These are phyloP conservation scores for Alcedo atthis DNA, from an alignment of 2,797 vertebrate genomes.

Conservation along the genomic window DNA sequence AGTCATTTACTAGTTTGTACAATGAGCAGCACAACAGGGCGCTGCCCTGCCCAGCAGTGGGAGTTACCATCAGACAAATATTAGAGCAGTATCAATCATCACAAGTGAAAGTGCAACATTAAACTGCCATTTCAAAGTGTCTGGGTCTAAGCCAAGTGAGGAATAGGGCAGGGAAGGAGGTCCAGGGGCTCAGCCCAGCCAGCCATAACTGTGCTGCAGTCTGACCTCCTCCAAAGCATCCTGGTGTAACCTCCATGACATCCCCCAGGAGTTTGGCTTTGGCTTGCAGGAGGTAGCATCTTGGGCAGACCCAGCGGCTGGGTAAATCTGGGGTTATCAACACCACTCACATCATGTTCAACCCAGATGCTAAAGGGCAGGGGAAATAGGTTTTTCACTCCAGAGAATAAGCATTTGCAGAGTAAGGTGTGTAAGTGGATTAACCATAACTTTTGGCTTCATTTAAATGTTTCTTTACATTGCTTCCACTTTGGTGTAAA, in stretches of 20 bases:
- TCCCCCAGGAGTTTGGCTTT: neutral
- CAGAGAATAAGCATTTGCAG: neutral
- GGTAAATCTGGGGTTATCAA: neutral
- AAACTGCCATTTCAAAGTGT: neutral
- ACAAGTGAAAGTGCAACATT: neutral
- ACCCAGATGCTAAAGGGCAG: neutral
- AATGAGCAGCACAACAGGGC: constrained; percentile 40
- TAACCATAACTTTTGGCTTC: neutral
- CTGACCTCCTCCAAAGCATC: neutral
- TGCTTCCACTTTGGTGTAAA: neutral
- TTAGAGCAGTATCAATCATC: constrained; percentile 33
- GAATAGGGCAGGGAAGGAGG: neutral
- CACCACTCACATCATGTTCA: neutral
- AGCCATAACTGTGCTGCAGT: accelerated
- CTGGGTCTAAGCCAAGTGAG: neutral
- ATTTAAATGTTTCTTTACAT: neutral
- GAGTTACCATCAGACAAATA: constrained; percentile 32
- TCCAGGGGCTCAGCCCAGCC: neutral
- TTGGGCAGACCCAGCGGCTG: neutral
- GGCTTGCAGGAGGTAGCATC: neutral
- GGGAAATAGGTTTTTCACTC: accelerated
- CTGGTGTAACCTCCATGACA: no score
- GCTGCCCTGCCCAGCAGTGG: neutral
- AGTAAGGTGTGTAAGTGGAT: neutral
- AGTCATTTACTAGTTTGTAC: constrained; percentile 36